Conservation (phyloP, 2,113 vertebrate species). For the Eidolon helvum region DNA sequence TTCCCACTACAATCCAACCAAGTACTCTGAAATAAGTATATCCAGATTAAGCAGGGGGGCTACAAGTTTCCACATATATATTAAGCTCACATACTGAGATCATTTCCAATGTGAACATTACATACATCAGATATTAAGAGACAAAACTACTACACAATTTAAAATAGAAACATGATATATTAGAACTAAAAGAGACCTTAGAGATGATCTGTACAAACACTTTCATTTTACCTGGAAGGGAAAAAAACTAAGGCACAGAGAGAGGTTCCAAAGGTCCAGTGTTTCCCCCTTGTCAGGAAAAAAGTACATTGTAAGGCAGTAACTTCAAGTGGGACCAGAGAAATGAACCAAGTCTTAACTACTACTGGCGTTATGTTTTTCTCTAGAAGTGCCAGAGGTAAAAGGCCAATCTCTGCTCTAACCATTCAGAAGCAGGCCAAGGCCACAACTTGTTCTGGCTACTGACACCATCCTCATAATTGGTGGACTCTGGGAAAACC, state of each 20-base stretch:
- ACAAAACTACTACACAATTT: background rate
- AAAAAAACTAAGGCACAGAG: background rate
- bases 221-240: background rate
- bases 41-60: background rate
- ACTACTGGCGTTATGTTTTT: background rate
- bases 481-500: background rate
- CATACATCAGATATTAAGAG: background rate
- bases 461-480: background rate
- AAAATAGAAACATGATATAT: background rate
- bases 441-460: background rate
- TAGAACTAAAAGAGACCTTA: background rate
- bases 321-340: background rate
- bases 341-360: background rate
- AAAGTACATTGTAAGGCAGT: background rate
- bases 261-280: background rate
- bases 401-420: background rate
- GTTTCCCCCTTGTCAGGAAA: background rate
- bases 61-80: background rate
- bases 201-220: background rate
- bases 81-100: background rate
- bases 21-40: background rate
- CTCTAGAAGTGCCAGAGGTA: background rate
- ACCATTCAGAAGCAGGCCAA: background rate
- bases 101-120: background rate
- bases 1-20: background rate